phyloP scores from a whole-genome alignment of 2,888 invertebrate genomes.

The Thecophora atra region DNA sequence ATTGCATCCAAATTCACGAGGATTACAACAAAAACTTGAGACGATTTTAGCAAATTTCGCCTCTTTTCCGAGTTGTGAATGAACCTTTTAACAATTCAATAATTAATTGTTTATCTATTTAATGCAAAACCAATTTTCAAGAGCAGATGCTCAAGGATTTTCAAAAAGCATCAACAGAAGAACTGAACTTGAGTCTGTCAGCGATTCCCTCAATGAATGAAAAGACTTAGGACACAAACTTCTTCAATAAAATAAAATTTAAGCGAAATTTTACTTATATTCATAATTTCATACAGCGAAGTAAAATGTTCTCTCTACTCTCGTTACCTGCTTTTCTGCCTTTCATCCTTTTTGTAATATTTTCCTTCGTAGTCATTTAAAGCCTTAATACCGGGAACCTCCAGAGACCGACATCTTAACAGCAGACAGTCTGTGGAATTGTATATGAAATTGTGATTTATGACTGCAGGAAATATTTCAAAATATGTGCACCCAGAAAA shows the following conservation, averaged over 20 bases:
- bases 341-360: not conserved
- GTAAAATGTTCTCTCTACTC: not conserved
- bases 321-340: not conserved
- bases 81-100: no score
- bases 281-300: no score
- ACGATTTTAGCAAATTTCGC: no score
- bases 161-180: no score
- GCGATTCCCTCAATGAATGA: not conserved
- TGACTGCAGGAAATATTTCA: constrained; percentile 1
- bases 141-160: no score
- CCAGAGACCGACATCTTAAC: not conserved
- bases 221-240: not conserved
- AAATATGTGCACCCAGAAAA: not conserved
- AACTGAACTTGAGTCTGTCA: no score
- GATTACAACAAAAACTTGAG: no score
- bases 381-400: not conserved
- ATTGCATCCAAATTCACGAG: no score
- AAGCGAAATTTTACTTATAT: no score
- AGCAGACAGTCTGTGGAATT: not conserved
- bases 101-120: no score
- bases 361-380: not conserved
- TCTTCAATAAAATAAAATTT: not conserved
- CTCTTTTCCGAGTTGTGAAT: no score
- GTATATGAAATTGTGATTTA: constrained; percentile 23
- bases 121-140: no score